phyloP scores from a whole-genome alignment of 2,888 invertebrate species.

The Sarcophaga rosellei region DNA sequence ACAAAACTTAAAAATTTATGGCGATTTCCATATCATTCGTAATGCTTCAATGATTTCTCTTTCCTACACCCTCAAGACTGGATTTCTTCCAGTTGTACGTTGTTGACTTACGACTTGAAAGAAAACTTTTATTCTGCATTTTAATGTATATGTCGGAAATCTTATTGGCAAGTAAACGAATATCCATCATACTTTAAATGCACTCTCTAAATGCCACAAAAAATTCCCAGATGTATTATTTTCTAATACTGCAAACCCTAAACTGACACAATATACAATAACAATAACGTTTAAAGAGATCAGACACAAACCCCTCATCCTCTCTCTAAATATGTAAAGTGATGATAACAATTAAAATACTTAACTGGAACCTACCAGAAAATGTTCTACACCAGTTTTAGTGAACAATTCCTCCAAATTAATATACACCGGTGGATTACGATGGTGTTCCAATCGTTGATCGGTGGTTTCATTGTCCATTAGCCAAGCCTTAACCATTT shows the following conservation, averaged over 20 bases:
- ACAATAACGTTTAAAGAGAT: slow-evolving; percentile 3
- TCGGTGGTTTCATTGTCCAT: slow-evolving; percentile 88
- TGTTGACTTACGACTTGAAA: no score
- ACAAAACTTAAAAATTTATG: no score
- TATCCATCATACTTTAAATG: no score
- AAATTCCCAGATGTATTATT: background rate
- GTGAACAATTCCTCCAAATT: slow-evolving; percentile 85
- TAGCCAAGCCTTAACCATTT: slow-evolving; percentile 94
- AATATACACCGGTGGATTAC: slow-evolving; percentile 88
- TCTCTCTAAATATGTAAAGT: background rate
- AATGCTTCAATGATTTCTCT: no score
- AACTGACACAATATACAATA: background rate
- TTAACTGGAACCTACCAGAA: slow-evolving; percentile 85
- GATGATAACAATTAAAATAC: background rate
- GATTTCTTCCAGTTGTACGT: no score
- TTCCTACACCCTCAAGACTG: no score
- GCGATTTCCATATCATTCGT: no score
- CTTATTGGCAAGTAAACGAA: no score
- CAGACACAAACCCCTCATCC: background rate
- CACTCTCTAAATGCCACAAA: background rate
- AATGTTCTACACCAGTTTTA: slow-evolving; percentile 94
- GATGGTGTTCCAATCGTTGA: slow-evolving; percentile 92
- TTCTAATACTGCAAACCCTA: slow-evolving; percentile 10
- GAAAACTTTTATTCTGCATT: no score
- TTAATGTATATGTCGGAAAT: no score